These are phyloP conservation scores for Pycnonotus jocosus DNA, from an alignment of 2,113 vertebrate genomes.

Conservation along the genomic window DNA sequence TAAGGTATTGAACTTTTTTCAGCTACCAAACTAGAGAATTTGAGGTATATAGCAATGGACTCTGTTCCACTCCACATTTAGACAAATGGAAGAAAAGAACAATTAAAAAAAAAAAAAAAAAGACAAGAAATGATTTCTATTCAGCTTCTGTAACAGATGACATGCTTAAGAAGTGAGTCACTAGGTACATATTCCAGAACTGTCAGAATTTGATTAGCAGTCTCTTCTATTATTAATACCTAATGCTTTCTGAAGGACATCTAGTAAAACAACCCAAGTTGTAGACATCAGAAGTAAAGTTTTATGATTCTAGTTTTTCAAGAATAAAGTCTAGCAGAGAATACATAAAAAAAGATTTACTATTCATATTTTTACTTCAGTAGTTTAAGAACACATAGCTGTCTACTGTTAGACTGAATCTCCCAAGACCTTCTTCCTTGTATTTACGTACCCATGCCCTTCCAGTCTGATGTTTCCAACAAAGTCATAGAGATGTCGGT, in stretches of 20 bases:
- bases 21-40: not conserved
- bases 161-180: not conserved
- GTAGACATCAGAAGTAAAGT: not conserved
- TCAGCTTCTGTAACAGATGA: not conserved
- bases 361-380: not conserved
- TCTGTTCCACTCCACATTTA: not conserved
- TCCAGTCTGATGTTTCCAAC: constrained; percentile 93
- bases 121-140: not conserved
- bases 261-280: not conserved
- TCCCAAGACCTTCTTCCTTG: not conserved
- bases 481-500: constrained; percentile 96
- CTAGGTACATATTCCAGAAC: not conserved
- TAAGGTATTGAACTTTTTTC: not conserved
- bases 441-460: constrained; percentile 83
- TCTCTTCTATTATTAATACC: not conserved
- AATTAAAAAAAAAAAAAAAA: not conserved
- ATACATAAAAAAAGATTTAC: not conserved
- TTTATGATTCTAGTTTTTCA: not conserved
- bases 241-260: not conserved
- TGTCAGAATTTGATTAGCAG: not conserved
- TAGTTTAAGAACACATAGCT: not conserved
- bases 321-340: not conserved
- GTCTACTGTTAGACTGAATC: not conserved
- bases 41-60: not conserved
- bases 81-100: not conserved